Conservation (phyloP, 2,113 vertebrate genomes). For the Hystrix brachyura region DNA sequence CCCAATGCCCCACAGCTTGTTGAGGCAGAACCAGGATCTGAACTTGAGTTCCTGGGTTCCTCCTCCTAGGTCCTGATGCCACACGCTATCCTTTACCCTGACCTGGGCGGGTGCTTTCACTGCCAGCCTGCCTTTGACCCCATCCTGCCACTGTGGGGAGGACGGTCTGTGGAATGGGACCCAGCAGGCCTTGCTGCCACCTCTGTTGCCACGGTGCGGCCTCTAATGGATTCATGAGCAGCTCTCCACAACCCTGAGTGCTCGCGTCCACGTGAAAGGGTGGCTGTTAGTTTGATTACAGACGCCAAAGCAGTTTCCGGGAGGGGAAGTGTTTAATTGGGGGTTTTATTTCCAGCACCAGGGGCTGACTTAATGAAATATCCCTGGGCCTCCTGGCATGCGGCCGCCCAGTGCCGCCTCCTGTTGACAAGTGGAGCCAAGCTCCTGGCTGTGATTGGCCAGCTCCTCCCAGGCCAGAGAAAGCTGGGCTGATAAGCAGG, state of each 20-base stretch:
- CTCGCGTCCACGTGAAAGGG: slow-evolving; percentile 57
- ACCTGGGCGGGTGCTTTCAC: neutral
- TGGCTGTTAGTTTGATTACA: slow-evolving; percentile 72
- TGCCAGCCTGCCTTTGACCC: neutral
- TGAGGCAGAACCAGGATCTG: neutral
- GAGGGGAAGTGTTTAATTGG: slow-evolving; percentile 81
- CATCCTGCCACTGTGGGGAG: neutral
- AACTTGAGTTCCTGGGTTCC: neutral
- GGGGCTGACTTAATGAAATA: slow-evolving; percentile 80
- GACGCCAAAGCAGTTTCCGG: slow-evolving; percentile 77
- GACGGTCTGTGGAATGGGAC: neutral
- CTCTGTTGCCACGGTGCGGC: slow-evolving; percentile 49
- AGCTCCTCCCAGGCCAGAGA: slow-evolving; percentile 54
- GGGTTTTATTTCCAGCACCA: slow-evolving; percentile 84
- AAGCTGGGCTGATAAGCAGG: slow-evolving; percentile 73
- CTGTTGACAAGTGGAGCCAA: slow-evolving; percentile 66
- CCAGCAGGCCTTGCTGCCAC: neutral
- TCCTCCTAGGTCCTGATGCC: neutral
- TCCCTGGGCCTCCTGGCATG: slow-evolving; percentile 78
- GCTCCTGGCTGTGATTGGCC: slow-evolving; percentile 75
- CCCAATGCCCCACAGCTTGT: neutral
- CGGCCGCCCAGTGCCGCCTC: slow-evolving; percentile 52
- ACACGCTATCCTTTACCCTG: fast-evolving
- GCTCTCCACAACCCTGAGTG: slow-evolving; percentile 71
- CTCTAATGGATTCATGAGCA: slow-evolving; percentile 71